Evolutionary conservation across 1,140 invertebrate species (phyloP), one percentile per base, ranked within the genome.

Genomic region (Gonatopus flavifemur): DNA sequence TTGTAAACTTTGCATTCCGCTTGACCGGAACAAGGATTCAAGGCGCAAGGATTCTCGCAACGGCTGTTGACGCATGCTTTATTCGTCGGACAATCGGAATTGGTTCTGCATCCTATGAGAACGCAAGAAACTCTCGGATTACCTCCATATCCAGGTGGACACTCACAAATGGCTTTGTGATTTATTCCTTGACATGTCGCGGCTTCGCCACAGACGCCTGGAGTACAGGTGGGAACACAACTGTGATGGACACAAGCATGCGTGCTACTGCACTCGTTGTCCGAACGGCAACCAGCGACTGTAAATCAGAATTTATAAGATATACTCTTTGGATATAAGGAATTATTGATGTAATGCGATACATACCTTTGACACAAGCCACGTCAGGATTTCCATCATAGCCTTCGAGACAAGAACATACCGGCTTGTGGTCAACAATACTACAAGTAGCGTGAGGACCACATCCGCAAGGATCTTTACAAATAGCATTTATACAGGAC

Each of bases 331-430:
- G 9, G 12, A 12, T 28, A 9, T 13, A 8, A 35, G 7, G 19
- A 35, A 16, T 16, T 19, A 9, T 24, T 10, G n/a, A 43, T 15
- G n/a, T 21, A 35, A 32, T 15, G 21, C 3, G 6, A 45, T 12
- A 42, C 52, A 59, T 68, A 82, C 81, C 80, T 74, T 83, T 83
- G 4, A 82, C 76, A 69, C 90, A 93, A 59, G 86, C 83, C 9
- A 89, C 83, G 50, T 90, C 84, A 18, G 90, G 84, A 70, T 91
- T 91, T 49, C 91, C 90, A 37, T 90, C 86, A 64, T 85, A 94
- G 19, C 90, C 90, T 51, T 83, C 82, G 49, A 82, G 77, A 68
- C 92, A 94, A 1, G 89, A 86, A 63, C 92, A 94, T 0, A 91
- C 85, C 0, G 90, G 90, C 70, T 90, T 91, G 57, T 93, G 90